Base-by-base conservation (phyloP, 2,113 vertebrate species). In the Echinops telfairi region DNA sequence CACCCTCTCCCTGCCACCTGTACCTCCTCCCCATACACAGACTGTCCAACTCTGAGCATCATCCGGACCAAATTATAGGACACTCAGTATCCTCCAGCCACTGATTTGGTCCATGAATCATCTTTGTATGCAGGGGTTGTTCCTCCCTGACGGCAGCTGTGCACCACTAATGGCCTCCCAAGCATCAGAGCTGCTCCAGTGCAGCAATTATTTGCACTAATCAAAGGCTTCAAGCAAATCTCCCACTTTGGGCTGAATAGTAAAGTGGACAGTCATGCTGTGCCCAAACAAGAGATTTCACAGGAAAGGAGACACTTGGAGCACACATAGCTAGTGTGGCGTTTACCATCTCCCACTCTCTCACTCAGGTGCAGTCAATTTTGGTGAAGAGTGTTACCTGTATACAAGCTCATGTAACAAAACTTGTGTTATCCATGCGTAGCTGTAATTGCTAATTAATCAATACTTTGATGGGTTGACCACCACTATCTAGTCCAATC, bases 191-290 rank as follows among this genome's bases (percentile, higher is more conserved):
- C 88, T 64, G 88, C 79, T 96, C 83, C 89, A 58, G 66, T 85
- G 92, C 64, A 84, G 87, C 95, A 95, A 96, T 94, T 95, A 97
- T 95, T 93, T 96, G 95, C 95, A 97, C 95, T 94, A 95, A 97
- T 97, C 95, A 96, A 96, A 96, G 94, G 86, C 95, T 96, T 96
- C 95, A 89, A 94, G 95, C 64, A 92, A 96, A 93, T 89, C 86
- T 82, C 66, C 36, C 73, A 94, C 73, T 86, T 91, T 86, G 36
- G 95, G 68, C 87, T 94, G 91, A 95, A 85, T 62, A 86, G 87
- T 92, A 57, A 93, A 94, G 83, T 91, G 76, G 75, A 82, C 88
- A 94, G 91, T 94, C 89, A 95, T 23, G 78, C 91, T 96, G 95
- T 86, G 92, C 70, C 86, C 96, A 91, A 85, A 92, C 70, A 87